Base-by-base conservation (phyloP, 2,888 invertebrate species). In the Corythucha ciliata region DNA sequence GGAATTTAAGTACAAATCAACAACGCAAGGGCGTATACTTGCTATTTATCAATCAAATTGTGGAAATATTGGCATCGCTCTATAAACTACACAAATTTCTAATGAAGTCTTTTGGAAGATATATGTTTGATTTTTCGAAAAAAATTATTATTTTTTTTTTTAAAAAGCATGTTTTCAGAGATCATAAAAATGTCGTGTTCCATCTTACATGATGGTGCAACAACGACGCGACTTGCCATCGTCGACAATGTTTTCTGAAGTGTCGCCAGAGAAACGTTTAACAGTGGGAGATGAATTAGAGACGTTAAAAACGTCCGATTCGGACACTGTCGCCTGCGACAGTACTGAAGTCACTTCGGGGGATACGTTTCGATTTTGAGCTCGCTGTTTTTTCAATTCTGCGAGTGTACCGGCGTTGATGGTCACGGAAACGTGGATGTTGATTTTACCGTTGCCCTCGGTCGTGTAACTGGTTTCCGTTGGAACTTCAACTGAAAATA, bases 321-420 rank as follows among this genome's bases (percentile, higher is more conserved):
- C 54, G n/a, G 54, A 50, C 24, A 54, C 47, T 1, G 46, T 53
- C 10, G 54, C 52, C 34, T 46, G 56, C 37, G 46, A 58, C n/a
- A 48, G 41, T 6, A 55, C 48, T 24, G 55, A 55, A n/a, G 55
- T 48, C 12, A 55, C 47, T 22, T 58, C 59, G 8, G 59, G 57
- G 29, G 58, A 52, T 33, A 56, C 53, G 37, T 80, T 81, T 62
- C 88, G 74, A 62, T 83, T 86, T 64, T 86, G 85, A 57, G 88
- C 80, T 58, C 93, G 76, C 67, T 92, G 90, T 69, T 91, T 91
- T 72, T 94, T 94, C 68, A 93, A 74, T 70, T 93, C 92, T 48
- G 92, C 84, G 62, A 94, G 75, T 45, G 92, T 92, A 62, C 83
- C 79, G 63, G 81, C 80, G 67, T 81, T 82, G 66, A 87, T 89